These are phyloP conservation scores for Brachionus rubens DNA, from an alignment of 1,140 invertebrate genomes.

Conservation along the genomic window DNA sequence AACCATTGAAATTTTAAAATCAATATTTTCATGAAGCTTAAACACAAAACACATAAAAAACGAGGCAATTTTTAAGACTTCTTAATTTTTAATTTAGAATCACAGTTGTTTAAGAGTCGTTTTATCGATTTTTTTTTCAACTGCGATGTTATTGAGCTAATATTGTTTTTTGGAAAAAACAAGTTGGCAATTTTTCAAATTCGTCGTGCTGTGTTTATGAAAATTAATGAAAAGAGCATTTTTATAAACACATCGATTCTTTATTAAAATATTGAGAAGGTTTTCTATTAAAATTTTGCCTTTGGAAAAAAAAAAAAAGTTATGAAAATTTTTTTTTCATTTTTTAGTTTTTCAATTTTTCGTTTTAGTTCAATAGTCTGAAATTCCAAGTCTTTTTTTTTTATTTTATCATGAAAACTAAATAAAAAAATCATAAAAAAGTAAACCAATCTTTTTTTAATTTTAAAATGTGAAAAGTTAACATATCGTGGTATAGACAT, in stretches of 20 bases:
- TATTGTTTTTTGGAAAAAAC: background rate
- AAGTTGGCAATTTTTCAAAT: background rate
- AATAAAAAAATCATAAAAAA: background rate
- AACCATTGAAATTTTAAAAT: constrained; percentile 67
- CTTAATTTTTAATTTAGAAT: constrained; percentile 39
- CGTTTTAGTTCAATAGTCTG: constrained; percentile 37
- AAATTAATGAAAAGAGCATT: constrained; percentile 47
- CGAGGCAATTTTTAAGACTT: background rate
- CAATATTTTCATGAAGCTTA: background rate
- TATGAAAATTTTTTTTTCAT: no score
- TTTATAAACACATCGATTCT: constrained; percentile 46
- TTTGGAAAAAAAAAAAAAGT: background rate
- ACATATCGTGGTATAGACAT: background rate
- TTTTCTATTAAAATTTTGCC: constrained; percentile 12
- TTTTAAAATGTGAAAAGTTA: background rate
- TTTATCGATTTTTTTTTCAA: background rate
- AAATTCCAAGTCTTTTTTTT: background rate
- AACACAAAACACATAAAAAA: constrained; percentile 3
- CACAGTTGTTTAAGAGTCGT: constrained; percentile 10
- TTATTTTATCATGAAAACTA: background rate
- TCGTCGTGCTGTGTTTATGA: constrained; percentile 47
- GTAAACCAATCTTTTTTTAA: background rate
- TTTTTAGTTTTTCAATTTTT: constrained; percentile 22
- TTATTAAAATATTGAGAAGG: constrained; percentile 26
- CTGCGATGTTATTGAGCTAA: constrained; percentile 11